A percentile compares a stretch with the other conserved stretches of the same genome.
phyloP scores from a whole-genome alignment of 1,140 invertebrate species.

The Ceratina japonica region DNA sequence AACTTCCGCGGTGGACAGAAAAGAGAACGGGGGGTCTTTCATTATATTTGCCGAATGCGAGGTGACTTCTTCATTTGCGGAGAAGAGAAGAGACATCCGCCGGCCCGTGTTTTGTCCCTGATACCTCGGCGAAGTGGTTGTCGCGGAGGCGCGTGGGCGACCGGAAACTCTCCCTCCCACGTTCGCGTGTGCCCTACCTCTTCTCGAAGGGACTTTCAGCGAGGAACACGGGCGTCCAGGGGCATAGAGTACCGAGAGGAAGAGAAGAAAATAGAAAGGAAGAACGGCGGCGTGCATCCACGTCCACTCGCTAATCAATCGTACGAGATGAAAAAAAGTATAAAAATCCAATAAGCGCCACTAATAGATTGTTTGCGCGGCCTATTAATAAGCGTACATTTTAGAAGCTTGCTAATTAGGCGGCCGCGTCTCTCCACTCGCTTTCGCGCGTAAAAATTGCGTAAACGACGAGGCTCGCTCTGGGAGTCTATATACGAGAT shows the following conservation, averaged over 20 bases:
- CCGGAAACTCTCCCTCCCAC: conserved; percentile 76
- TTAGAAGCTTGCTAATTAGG: conserved; percentile 14
- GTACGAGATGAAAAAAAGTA: not conserved
- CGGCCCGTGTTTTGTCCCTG: conserved; percentile 63
- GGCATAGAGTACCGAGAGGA: conserved; percentile 19
- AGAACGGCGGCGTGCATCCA: conserved; percentile 2
- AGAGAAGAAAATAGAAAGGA: conserved; percentile 33
- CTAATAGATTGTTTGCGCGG: too few species aligned
- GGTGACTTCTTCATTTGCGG: conserved; percentile 55
- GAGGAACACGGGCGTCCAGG: conserved; percentile 48
- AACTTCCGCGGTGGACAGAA: conserved; percentile 4
- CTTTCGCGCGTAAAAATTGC: not conserved
- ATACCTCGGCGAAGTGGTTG: conserved; percentile 67
- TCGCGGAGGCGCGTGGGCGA: conserved; percentile 72
- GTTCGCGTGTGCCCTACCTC: conserved; percentile 69
- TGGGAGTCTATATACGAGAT: too few species aligned
- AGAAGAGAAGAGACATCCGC: conserved; percentile 58
- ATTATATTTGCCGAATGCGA: conserved; percentile 46
- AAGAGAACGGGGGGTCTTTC: conserved; percentile 5
- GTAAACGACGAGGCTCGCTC: not conserved
- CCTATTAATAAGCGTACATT: not conserved
- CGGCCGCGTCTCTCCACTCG: not conserved
- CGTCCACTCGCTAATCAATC: conserved; percentile 13
- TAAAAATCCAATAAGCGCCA: too few species aligned
- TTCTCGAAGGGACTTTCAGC: conserved; percentile 57